Conservation (phyloP, 2,797 vertebrate species). For the Valencia hispanica region DNA sequence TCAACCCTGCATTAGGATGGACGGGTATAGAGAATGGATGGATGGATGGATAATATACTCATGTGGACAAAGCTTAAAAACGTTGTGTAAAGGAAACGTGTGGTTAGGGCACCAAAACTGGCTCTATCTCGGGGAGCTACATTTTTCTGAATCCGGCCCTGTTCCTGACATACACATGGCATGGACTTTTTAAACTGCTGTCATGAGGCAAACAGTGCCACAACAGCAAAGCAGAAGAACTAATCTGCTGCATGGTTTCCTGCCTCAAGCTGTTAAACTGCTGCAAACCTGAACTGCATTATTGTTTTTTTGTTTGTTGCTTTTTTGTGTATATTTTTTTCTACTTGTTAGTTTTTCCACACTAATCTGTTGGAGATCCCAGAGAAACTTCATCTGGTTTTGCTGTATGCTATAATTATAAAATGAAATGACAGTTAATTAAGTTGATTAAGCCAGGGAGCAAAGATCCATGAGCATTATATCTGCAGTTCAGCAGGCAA, state of each 20-base stretch:
- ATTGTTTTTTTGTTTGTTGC: neutral
- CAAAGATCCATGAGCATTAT: neutral
- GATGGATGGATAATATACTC: no score
- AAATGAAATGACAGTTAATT: neutral
- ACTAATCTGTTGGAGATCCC: neutral
- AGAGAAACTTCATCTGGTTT: neutral
- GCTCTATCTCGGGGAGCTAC: neutral
- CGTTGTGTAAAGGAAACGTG: neutral
- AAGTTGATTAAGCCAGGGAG: neutral
- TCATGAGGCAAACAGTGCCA: neutral
- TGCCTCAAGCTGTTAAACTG: neutral
- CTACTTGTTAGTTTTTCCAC: neutral
- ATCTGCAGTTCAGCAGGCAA: constrained; percentile 15
- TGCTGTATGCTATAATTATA: neutral
- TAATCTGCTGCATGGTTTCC: neutral
- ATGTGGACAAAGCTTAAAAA: neutral
- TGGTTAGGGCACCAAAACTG: neutral
- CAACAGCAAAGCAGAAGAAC: neutral
- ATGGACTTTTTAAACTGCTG: neutral
- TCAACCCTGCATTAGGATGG: no score
- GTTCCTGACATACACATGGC: neutral
- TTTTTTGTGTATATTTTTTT: neutral
- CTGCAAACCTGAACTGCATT: neutral
- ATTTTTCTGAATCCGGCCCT: neutral
- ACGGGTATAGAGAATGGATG: no score